Evolutionary conservation across 2,888 invertebrate genomes (phyloP).

Genomic region (Eurytoma adleriae): DNA sequence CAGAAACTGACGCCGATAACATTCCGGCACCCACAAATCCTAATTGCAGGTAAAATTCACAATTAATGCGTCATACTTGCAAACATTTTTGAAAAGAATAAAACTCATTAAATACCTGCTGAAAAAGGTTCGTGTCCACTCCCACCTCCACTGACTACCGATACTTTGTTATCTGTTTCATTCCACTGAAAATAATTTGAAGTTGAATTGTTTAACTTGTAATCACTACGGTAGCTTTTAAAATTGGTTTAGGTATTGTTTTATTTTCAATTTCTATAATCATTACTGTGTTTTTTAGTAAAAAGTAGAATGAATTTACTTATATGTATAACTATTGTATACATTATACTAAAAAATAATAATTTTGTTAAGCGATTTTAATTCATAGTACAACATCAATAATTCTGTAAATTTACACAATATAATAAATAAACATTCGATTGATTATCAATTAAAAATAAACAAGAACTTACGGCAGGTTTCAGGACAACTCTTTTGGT

Average conservation of each 20-base stretch:
- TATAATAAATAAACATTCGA: background rate
- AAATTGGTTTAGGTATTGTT: background rate
- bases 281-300: background rate
- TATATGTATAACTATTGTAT: too few species aligned
- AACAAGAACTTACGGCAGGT: constrained; percentile 64
- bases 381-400: too few species aligned
- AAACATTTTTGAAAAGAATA: background rate
- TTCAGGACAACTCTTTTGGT: constrained; percentile 68
- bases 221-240: background rate
- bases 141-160: constrained; percentile 86
- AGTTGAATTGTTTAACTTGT: background rate
- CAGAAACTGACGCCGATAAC: constrained; percentile 83
- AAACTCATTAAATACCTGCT: constrained; percentile 64
- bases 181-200: constrained; percentile 61
- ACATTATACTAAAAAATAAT: background rate
- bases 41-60: constrained; percentile 63
- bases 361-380: too few species aligned
- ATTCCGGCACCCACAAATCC: constrained; percentile 89
- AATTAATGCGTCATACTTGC: background rate
- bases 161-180: constrained; percentile 73
- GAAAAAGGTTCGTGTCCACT: constrained; percentile 88
- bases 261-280: background rate
- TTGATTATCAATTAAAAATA: background rate
- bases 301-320: background rate
- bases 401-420: too few species aligned